Conservation (phyloP, 64 coral and sea anemone genomes). For the Astreopora myriophthalma region DNA sequence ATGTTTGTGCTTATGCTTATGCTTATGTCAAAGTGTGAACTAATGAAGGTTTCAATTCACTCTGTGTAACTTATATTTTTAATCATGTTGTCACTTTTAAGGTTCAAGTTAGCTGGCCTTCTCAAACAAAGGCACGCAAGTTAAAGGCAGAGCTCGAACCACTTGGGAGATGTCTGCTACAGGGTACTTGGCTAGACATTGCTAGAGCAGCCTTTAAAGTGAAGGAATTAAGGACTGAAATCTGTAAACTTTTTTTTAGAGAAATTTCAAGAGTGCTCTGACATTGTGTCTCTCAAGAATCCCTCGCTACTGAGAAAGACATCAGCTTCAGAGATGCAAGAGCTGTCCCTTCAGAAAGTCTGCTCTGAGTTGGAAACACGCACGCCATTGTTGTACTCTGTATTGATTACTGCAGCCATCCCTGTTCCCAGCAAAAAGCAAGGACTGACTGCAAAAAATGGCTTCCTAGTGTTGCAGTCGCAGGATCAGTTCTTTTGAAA, state of each 20-base stretch:
- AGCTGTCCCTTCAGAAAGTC: not conserved
- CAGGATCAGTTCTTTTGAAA: slow-evolving; percentile 18
- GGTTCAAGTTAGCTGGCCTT: not conserved
- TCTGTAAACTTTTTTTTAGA: not conserved
- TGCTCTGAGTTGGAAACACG: not conserved
- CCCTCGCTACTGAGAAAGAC: not conserved
- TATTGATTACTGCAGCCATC: not conserved
- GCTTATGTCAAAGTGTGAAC: no score
- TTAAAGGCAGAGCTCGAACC: slow-evolving; percentile 1
- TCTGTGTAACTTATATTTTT: no score
- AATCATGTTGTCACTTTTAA: not conserved
- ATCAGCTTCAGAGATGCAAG: not conserved
- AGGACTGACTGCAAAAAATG: not conserved
- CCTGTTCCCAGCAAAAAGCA: not conserved
- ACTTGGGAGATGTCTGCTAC: not conserved
- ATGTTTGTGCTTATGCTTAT: no score
- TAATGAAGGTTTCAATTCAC: no score
- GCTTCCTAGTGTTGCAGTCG: slow-evolving; percentile 16
- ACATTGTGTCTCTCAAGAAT: not conserved
- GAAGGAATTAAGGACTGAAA: not conserved
- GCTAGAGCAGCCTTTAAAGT: not conserved
- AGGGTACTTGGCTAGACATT: slow-evolving; percentile 15
- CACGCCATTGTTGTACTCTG: not conserved
- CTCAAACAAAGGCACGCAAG: not conserved
- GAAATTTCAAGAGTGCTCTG: slow-evolving; percentile 11